Conservation (phyloP, 2,888 invertebrate species). For the Mimachlamys varia region DNA sequence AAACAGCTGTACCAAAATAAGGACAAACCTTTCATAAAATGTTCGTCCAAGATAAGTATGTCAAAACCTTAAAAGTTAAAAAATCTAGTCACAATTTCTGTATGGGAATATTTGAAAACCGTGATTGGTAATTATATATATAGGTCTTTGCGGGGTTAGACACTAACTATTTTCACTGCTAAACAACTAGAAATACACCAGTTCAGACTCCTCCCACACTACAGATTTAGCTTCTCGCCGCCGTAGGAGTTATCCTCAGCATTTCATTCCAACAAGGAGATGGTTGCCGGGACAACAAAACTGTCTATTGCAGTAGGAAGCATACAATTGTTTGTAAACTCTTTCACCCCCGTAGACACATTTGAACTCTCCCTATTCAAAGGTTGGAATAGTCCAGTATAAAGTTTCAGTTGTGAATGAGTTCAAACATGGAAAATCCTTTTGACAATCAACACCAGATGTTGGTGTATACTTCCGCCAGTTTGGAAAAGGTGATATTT, state of each 20-base stretch:
- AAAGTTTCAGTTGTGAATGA: too few species aligned
- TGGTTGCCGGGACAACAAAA: not conserved
- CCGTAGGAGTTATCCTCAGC: not conserved
- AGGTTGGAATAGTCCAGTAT: too few species aligned
- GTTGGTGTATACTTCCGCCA: too few species aligned
- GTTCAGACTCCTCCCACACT: not conserved
- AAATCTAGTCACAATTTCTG: conserved; percentile 6
- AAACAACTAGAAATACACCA: not conserved
- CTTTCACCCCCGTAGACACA: too few species aligned
- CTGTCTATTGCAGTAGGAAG: not conserved
- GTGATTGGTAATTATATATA: too few species aligned
- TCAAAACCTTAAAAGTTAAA: not conserved
- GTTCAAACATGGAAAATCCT: too few species aligned
- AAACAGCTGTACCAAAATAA: not conserved
- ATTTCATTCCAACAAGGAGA: not conserved
- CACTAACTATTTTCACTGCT: too few species aligned
- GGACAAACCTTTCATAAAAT: not conserved
- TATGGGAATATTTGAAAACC: not conserved
- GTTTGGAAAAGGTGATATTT: too few species aligned
- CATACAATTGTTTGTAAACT: too few species aligned
- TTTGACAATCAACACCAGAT: not conserved
- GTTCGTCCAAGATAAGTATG: too few species aligned
- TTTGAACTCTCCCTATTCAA: too few species aligned
- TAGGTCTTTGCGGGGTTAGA: too few species aligned
- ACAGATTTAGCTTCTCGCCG: not conserved